Evolutionary conservation across 2,113 vertebrate genomes (phyloP).

Genomic region (Noctilio leporinus): DNA sequence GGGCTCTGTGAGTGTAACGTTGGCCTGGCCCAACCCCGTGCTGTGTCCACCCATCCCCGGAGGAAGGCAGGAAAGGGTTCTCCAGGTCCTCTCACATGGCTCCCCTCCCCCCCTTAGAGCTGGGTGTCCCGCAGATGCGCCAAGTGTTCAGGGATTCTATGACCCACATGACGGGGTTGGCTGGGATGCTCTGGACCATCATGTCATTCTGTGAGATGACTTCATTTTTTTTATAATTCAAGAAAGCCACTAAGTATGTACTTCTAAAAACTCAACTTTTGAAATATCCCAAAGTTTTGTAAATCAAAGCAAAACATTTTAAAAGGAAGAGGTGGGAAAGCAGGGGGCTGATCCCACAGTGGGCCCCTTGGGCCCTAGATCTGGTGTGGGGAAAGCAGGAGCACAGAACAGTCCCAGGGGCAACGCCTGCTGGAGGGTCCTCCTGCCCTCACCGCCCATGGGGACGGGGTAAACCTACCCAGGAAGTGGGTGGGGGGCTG

Average conservation of each 20-base stretch:
- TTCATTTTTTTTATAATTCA: not conserved
- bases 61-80: not conserved
- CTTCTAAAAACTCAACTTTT: not conserved
- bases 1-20: fast-evolving
- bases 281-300: not conserved
- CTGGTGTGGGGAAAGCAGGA: not conserved
- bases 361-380: fast-evolving
- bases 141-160: no score
- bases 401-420: not conserved
- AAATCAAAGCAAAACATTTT: not conserved
- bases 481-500: not conserved
- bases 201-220: fast-evolving
- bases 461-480: no score
- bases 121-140: not conserved
- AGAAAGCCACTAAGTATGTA: fast-evolving
- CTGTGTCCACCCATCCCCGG: fast-evolving
- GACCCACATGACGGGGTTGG: not conserved
- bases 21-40: fast-evolving
- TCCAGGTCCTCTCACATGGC: fast-evolving
- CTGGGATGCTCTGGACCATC: not conserved
- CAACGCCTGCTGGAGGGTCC: not conserved
- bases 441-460: not conserved
- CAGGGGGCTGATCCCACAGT: not conserved
- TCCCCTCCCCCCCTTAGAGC: no score
- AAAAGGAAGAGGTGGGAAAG: no score